Percentiles rank a stretch among this genome's conserved stretches.
Conservation (phyloP, 2,797 vertebrate genomes). For the Podarcis lilfordi region DNA sequence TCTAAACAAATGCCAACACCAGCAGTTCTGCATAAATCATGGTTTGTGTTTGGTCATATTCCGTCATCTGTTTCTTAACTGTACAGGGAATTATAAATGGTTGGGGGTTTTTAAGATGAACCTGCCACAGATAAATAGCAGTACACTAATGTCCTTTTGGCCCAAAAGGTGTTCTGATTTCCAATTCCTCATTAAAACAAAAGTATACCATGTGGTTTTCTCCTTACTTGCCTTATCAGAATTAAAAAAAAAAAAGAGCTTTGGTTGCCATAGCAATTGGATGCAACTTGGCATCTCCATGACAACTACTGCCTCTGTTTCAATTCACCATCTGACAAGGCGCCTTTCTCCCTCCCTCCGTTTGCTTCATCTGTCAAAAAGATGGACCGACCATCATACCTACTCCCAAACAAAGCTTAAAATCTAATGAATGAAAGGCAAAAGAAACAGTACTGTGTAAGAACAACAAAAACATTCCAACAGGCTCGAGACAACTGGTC, state of each 20-base stretch:
- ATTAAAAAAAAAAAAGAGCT: slow-evolving; percentile 54
- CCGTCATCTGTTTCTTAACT: neutral
- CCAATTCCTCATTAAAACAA: slow-evolving; percentile 69
- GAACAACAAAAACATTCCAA: neutral
- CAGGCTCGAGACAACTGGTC: neutral
- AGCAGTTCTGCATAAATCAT: neutral
- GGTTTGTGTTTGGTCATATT: neutral
- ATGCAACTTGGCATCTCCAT: slow-evolving; percentile 83
- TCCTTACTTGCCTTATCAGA: slow-evolving; percentile 74
- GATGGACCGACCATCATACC: slow-evolving; percentile 73
- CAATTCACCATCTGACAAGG: slow-evolving; percentile 84
- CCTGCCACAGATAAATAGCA: slow-evolving; percentile 38
- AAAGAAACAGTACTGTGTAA: slow-evolving; percentile 53
- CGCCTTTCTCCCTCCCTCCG: slow-evolving; percentile 33
- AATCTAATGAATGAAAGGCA: slow-evolving; percentile 74
- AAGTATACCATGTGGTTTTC: slow-evolving; percentile 66
- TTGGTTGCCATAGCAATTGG: slow-evolving; percentile 81
- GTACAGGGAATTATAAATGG: neutral
- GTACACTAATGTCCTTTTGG: slow-evolving; percentile 29
- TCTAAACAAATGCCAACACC: neutral
- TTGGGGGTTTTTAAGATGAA: neutral
- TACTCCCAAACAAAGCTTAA: slow-evolving; percentile 62
- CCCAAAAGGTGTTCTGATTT: slow-evolving; percentile 50
- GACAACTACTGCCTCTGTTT: slow-evolving; percentile 83
- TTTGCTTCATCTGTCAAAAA: slow-evolving; percentile 66